Base-by-base conservation (phyloP, 2,888 invertebrate species). In the Seira ritae region DNA sequence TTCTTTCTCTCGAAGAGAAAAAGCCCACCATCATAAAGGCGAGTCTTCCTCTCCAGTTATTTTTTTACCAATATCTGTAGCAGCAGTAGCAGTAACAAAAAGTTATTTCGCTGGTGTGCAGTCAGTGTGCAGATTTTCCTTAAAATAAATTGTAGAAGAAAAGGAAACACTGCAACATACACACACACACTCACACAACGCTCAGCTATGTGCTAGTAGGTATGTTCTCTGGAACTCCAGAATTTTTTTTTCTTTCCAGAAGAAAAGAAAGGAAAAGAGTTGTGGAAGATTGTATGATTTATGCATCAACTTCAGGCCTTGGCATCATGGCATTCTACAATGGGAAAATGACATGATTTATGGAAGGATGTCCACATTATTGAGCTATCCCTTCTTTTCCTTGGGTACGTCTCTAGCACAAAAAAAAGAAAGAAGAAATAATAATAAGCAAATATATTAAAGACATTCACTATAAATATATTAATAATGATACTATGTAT, bases 311-410 rank as follows among this genome's bases (percentile, higher is more conserved):
- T 82, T 79, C 82, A 80, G 80, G 82, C 80, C 85, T 83, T 85
- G 86, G 84, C 83, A 84, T 84, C 81, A 76, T 81, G 81, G 84
- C 87, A 81, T 67, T 87, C 80, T 81, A 88, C 85, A 87, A 88
- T 87, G 85, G 85, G 84, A 80, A 87, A 88, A 88, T 87, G 88
- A 88, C 87, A 88, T 88, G 88, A 88, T 88, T 89, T 87, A 89
- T 89, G 86, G 86, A 85, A 87, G 85, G 85, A 88, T 88, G 88
- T 88, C 87, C 87, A 88, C 86, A 85, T 86, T 87, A 88, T 87
- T 87, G 86, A 88, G 85, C 87, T 88, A 75, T 80, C 77, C 82
- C 76, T 73, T 71, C 77, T 77, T 76, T 50, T 72, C 24, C 50
- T 78, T 77, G 31, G 72, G 62, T 73, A 72, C 60, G 67, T 72